A percentile compares a stretch with the other conserved stretches of the same genome.
Conservation (phyloP, 1,140 invertebrate genomes). For the Papilio polyxenes region DNA sequence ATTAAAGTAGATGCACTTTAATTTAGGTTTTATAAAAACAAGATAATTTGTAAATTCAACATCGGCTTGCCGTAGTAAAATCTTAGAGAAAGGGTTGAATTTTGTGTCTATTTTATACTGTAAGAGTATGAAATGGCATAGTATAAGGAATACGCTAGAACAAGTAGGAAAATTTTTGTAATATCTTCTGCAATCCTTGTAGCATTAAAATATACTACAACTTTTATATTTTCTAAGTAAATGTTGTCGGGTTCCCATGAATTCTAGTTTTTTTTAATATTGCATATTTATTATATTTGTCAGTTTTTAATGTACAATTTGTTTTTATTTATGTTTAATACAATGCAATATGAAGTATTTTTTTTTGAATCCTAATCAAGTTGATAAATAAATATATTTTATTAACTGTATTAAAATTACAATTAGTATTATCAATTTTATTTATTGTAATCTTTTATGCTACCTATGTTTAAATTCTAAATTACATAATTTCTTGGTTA, state of each 20-base stretch:
- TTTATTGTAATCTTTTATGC: neutral
- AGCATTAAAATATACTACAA: constrained; percentile 42
- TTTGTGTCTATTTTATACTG: constrained; percentile 54
- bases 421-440: too few relatives aligned
- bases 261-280: neutral
- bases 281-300: neutral
- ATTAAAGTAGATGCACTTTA: constrained; percentile 45
- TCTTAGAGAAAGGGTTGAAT: constrained; percentile 51
- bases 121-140: constrained; percentile 53
- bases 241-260: constrained; percentile 32
- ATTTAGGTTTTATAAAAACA: constrained; percentile 43
- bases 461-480: neutral
- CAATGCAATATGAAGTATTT: constrained; percentile 4
- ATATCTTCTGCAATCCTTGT: constrained; percentile 41
- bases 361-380: neutral
- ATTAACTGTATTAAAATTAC: too few relatives aligned
- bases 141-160: constrained; percentile 55
- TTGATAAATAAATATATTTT: neutral
- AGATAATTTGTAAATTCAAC: constrained; percentile 38
- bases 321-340: neutral
- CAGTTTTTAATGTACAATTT: neutral
- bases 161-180: constrained; percentile 56
- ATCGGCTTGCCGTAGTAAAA: constrained; percentile 49
- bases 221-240: constrained; percentile 37
- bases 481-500: neutral